Percentiles rank a stretch among this genome's conserved stretches.
These are phyloP conservation scores for Capitulum mitella DNA, from an alignment of 2,888 invertebrate species.

Conservation along the genomic window DNA sequence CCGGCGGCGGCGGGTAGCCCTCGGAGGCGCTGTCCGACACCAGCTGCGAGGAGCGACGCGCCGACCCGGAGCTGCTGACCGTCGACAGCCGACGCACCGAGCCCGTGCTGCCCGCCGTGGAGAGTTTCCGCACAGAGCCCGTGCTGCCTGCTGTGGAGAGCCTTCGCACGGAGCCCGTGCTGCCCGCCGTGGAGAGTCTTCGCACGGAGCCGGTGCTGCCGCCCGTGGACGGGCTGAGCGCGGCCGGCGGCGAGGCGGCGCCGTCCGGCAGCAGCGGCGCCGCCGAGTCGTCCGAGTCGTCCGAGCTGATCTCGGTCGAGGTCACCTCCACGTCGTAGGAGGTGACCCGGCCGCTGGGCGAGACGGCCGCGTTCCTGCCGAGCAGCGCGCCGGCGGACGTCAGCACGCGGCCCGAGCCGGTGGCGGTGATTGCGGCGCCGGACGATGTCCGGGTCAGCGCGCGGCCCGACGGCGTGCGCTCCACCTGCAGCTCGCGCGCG, in stretches of 20 bases:
- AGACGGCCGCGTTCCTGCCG: not conserved
- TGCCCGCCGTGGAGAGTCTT: not conserved
- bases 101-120: not conserved
- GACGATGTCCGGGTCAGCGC: not conserved
- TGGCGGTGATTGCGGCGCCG: not conserved
- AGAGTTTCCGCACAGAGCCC: too few relatives aligned
- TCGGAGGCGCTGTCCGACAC: not conserved
- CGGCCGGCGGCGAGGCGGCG: slow-evolving; percentile 52
- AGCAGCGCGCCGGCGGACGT: not conserved
- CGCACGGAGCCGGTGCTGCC: too few relatives aligned
- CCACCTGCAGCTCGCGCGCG: not conserved
- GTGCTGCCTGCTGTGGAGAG: not conserved
- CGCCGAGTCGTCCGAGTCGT: not conserved
- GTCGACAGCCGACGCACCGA: not conserved
- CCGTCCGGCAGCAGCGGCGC: slow-evolving; percentile 38
- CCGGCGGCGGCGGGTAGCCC: slow-evolving; percentile 1
- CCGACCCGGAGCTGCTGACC: not conserved
- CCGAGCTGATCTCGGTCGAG: not conserved
- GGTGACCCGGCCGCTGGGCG: slow-evolving; percentile 13
- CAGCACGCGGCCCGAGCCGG: not conserved
- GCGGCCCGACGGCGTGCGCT: not conserved
- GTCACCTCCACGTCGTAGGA: not conserved
- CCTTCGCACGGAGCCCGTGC: not conserved
- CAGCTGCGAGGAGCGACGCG: not conserved
- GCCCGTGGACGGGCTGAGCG: slow-evolving; percentile 37